A percentile compares a stretch with the other conserved stretches of the same genome.
Evolutionary conservation across 2,797 vertebrate species (phyloP).

Genomic region (Streptopelia turtur): DNA sequence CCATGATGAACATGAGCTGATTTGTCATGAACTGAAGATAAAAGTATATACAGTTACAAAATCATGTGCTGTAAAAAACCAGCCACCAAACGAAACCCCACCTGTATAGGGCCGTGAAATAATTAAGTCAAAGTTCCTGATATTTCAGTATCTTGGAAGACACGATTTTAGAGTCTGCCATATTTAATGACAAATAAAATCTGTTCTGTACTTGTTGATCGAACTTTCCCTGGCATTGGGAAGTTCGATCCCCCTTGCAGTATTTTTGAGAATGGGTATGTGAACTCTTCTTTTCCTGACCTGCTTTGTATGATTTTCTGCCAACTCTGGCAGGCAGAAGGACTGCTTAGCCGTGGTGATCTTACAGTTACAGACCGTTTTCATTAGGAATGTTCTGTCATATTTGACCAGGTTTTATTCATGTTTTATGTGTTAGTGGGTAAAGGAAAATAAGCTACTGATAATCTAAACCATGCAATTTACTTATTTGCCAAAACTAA

Average conservation of each 20-base stretch:
- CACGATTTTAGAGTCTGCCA: not conserved
- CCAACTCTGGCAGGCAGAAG: not conserved
- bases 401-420: not conserved
- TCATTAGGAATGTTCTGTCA: not conserved
- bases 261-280: not conserved
- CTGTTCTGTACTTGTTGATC: not conserved
- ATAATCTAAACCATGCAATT: not conserved
- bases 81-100: too few species aligned
- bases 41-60: not conserved
- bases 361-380: not conserved
- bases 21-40: not conserved
- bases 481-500: not conserved
- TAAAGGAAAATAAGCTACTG: not conserved
- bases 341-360: not conserved
- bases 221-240: not conserved
- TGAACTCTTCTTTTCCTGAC: not conserved
- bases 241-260: not conserved
- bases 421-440: not conserved
- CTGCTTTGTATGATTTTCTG: not conserved
- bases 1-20: not conserved
- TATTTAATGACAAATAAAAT: not conserved
- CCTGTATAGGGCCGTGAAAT: not conserved
- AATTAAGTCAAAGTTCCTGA: not conserved
- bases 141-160: not conserved
- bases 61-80: not conserved